A percentile compares a stretch with the other conserved stretches of the same genome.
phyloP scores from a whole-genome alignment of 1,140 invertebrate species.

The Meloidogyne chitwoodi region DNA sequence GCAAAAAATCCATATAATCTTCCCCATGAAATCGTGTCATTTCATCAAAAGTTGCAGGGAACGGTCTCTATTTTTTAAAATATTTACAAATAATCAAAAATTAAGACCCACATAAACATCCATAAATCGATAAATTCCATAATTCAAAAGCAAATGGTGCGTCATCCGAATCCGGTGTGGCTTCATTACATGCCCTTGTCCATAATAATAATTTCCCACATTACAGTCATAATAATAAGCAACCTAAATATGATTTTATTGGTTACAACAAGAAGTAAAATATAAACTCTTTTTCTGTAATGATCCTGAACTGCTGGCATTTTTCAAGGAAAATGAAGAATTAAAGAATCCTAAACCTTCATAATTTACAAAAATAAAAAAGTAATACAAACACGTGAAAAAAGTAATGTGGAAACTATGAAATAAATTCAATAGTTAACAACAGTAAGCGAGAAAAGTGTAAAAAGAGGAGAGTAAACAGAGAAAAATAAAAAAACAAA shows the following conservation, averaged over 20 bases:
- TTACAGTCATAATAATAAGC: constrained; percentile 99
- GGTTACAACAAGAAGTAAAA: not conserved
- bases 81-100: constrained; percentile 10
- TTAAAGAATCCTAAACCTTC: not conserved
- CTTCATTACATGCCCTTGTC: constrained; percentile 99
- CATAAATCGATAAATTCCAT: constrained; percentile 98
- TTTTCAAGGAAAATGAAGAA: not conserved
- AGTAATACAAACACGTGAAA: not conserved
- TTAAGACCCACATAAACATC: constrained; percentile 87
- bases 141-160: constrained; percentile 95
- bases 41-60: constrained; percentile 98
- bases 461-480: not conserved
- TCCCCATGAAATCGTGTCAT: constrained; percentile 99
- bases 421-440: not conserved
- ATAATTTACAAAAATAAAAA: not conserved
- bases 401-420: not conserved
- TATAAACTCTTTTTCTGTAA: constrained; percentile 2
- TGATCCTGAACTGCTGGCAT: constrained; percentile 15
- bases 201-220: constrained; percentile 99
- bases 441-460: not conserved
- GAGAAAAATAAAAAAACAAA: not conserved
- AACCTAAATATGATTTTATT: constrained; percentile 65
- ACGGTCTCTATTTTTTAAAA: constrained; percentile 74
- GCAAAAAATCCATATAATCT: constrained; percentile 94
- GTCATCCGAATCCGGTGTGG: constrained; percentile 98